These are phyloP conservation scores for Thamnophis sirtalis DNA, from an alignment of 2,113 vertebrate genomes.

Conservation along the genomic window DNA sequence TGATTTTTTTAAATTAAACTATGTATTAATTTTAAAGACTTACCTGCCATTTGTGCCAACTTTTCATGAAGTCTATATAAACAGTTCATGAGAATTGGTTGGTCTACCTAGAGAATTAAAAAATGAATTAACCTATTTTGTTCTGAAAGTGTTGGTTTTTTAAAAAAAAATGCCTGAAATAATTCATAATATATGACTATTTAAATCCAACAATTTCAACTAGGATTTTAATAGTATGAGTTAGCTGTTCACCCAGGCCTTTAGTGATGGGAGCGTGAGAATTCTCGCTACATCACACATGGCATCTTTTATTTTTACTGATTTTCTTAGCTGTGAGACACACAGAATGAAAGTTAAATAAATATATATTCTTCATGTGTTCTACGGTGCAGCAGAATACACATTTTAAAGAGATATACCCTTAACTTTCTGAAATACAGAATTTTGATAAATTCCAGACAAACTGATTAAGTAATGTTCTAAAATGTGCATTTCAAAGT, in stretches of 20 bases:
- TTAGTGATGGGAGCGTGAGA: background rate
- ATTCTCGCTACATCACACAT: background rate
- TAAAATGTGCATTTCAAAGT: background rate
- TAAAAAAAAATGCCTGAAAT: background rate
- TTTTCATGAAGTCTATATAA: constrained; percentile 90
- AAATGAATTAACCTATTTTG: constrained; percentile 22
- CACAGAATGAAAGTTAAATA: background rate
- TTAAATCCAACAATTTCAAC: background rate
- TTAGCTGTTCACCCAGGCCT: background rate
- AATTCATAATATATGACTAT: background rate
- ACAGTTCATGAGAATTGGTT: constrained; percentile 80
- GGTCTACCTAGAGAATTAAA: constrained; percentile 70
- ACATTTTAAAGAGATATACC: background rate
- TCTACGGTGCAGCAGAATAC: background rate
- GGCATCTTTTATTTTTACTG: background rate
- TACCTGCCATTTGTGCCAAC: constrained; percentile 90
- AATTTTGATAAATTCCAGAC: background rate
- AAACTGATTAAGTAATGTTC: background rate
- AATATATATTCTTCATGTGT: background rate
- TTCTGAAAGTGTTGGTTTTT: background rate
- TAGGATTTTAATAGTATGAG: background rate
- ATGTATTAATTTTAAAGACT: constrained; percentile 42
- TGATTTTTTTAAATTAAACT: background rate
- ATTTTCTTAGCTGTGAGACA: background rate
- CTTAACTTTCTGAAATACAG: background rate